Conservation (phyloP, 1,140 invertebrate genomes). For the Sinella curviseta region DNA sequence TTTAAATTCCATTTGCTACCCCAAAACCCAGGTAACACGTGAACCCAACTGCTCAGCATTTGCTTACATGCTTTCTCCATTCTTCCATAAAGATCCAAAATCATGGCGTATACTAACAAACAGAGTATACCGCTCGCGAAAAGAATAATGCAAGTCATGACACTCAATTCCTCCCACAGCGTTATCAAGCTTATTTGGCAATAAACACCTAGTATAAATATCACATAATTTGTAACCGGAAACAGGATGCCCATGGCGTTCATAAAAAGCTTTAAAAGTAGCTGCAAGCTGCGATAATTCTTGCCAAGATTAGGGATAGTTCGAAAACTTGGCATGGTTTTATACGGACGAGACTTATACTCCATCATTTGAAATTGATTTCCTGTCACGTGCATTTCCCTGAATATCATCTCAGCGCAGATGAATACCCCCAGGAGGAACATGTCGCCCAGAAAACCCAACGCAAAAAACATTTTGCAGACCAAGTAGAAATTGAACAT, state of each 20-base stretch:
- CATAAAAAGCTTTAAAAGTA: not conserved
- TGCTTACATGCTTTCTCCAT: not conserved
- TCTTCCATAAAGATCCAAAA: not conserved
- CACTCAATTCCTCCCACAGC: not conserved
- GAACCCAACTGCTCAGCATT: not conserved
- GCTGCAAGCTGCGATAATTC: not conserved
- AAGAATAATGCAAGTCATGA: not conserved
- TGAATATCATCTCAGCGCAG: not conserved
- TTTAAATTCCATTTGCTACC: not conserved
- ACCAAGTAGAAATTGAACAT: not conserved
- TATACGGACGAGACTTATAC: not conserved
- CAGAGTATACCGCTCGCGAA: not conserved
- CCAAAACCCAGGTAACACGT: not conserved
- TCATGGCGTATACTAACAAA: not conserved
- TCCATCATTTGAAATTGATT: not conserved
- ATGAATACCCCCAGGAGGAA: not conserved
- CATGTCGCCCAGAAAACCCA: not conserved
- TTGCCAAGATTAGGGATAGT: not conserved
- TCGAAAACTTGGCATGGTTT: not conserved
- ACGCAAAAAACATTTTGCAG: not conserved
- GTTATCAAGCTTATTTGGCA: not conserved
- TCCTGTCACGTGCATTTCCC: not conserved
- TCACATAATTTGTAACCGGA: not conserved
- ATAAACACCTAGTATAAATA: not conserved
- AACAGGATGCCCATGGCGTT: not conserved